Conservation (phyloP, 2,888 invertebrate species). For the Oscheius sp. region DNA sequence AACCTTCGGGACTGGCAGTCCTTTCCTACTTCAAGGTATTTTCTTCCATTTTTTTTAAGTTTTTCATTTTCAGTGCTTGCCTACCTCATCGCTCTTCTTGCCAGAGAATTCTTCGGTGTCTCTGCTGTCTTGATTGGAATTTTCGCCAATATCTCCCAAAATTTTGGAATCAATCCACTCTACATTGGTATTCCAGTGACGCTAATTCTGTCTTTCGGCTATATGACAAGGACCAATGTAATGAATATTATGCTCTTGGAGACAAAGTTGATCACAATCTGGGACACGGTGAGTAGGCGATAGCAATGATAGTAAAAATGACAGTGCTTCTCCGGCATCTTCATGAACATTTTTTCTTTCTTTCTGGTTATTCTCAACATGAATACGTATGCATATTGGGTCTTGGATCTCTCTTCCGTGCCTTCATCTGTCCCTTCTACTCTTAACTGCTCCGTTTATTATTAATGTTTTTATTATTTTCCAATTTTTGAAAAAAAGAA, state of each 20-base stretch:
- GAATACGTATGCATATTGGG: constrained; percentile 52
- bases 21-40: constrained; percentile 12
- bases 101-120: constrained; percentile 11
- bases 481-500: too few species aligned
- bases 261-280: constrained; percentile 33
- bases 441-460: constrained; percentile 8
- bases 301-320: not conserved
- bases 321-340: constrained; percentile 48
- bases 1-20: not conserved
- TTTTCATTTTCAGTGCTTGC: constrained; percentile 2
- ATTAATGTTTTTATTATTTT: not conserved
- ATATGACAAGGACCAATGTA: constrained; percentile 14
- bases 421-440: not conserved
- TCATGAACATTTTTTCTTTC: constrained; percentile 49
- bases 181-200: constrained; percentile 40
- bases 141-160: constrained; percentile 5
- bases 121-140: constrained; percentile 8
- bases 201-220: constrained; percentile 16
- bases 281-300: constrained; percentile 39
- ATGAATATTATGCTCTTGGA: constrained; percentile 73
- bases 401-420: constrained; percentile 37
- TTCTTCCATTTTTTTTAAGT: not conserved
- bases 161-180: constrained; percentile 6
- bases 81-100: constrained; percentile 3
- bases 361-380: constrained; percentile 47